Conservation (phyloP, 2,113 vertebrate genomes). For the Oriolus oriolus region DNA sequence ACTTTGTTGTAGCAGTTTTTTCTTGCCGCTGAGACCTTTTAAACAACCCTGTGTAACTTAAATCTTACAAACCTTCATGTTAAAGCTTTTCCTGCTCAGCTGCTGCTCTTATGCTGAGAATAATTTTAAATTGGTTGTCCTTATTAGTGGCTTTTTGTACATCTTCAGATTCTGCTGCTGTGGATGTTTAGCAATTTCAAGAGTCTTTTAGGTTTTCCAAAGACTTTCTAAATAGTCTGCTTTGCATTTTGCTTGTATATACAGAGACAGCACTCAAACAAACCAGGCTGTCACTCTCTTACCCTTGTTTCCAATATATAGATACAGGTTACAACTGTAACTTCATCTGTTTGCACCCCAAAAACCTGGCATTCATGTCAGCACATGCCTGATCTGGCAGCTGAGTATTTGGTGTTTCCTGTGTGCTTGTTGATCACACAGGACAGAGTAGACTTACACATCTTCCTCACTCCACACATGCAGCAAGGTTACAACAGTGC, state of each 20-base stretch:
- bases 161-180: not conserved
- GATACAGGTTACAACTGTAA: not conserved
- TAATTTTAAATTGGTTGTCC: not conserved
- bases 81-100: not conserved
- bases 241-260: not conserved
- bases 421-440: not conserved
- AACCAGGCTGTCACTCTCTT: not conserved
- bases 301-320: not conserved
- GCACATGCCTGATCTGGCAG: not conserved
- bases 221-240: not conserved
- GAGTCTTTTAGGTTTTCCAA: not conserved
- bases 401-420: not conserved
- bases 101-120: not conserved
- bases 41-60: not conserved
- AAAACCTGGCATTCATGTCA: not conserved
- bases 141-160: not conserved
- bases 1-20: not conserved
- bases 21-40: not conserved
- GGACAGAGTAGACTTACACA: not conserved
- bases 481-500: not conserved
- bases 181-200: not conserved
- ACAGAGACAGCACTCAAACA: not conserved
- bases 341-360: not conserved
- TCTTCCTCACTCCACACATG: accelerated
- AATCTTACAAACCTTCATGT: not conserved